Percentiles rank a stretch among this genome's conserved stretches.
Conservation (phyloP, 2,888 invertebrate species). For the Polietes domitor region DNA sequence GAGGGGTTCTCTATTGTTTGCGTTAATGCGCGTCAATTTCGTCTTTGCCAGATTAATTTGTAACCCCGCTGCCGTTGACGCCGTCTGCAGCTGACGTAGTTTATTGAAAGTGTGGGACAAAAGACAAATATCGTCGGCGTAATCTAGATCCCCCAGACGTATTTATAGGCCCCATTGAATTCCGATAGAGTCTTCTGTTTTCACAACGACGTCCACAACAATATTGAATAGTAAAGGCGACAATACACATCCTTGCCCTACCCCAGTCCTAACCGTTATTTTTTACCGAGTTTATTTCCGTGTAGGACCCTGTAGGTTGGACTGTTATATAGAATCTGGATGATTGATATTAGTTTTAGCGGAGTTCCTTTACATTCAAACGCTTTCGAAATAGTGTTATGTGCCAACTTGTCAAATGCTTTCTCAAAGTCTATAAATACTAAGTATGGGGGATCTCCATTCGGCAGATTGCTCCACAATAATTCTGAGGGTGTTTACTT, state of each 20-base stretch:
- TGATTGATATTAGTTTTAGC: too few relatives aligned
- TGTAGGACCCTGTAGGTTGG: not conserved
- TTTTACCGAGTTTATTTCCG: not conserved
- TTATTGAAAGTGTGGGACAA: not conserved
- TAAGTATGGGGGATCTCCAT: too few relatives aligned
- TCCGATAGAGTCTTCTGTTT: not conserved
- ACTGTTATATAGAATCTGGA: not conserved
- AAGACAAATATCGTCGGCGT: conserved; percentile 1
- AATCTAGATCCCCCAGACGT: not conserved
- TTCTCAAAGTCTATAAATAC: too few relatives aligned
- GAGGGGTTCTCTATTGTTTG: too few relatives aligned
- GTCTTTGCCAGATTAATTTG: not conserved
- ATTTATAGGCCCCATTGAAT: not conserved
- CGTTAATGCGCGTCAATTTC: not conserved
- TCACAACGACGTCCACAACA: not conserved
- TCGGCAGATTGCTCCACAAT: too few relatives aligned
- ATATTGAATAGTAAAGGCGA: not conserved
- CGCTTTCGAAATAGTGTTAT: too few relatives aligned
- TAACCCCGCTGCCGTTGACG: not conserved
- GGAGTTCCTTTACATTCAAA: too few relatives aligned
- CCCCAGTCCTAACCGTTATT: not conserved
- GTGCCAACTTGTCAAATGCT: too few relatives aligned
- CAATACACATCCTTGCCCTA: not conserved
- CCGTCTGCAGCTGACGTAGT: not conserved
- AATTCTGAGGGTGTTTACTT: too few relatives aligned